phyloP scores from a whole-genome alignment of 2,888 invertebrate genomes.

The Masnerella sp. region DNA sequence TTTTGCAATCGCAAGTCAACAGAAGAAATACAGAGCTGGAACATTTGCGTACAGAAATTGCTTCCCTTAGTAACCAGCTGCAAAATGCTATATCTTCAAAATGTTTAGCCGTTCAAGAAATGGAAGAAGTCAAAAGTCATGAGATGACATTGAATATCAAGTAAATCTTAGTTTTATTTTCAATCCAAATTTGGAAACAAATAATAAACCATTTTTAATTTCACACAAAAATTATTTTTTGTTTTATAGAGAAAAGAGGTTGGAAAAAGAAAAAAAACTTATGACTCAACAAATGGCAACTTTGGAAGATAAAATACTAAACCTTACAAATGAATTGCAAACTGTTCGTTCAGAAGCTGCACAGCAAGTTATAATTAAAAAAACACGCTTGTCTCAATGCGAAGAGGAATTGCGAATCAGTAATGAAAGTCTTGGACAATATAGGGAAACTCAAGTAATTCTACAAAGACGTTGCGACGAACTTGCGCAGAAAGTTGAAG shows the following conservation, averaged over 20 bases:
- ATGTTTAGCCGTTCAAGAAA: constrained; percentile 88
- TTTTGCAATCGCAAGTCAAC: constrained; percentile 84
- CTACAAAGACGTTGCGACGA: constrained; percentile 86
- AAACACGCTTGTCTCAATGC: constrained; percentile 88
- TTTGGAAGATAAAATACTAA: constrained; percentile 87
- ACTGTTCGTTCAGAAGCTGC: constrained; percentile 87
- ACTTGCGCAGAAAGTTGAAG: constrained; percentile 81
- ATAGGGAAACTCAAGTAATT: constrained; percentile 85
- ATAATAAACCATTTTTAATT: too few species aligned
- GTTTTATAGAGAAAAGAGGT: constrained; percentile 83
- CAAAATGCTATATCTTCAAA: constrained; percentile 87
- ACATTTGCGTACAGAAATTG: constrained; percentile 84
- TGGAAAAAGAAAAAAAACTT: constrained; percentile 89
- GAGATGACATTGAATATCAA: constrained; percentile 88
- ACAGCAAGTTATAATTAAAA: constrained; percentile 82
- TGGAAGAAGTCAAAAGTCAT: constrained; percentile 89
- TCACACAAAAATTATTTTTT: too few species aligned
- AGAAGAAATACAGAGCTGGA: constrained; percentile 86
- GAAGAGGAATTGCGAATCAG: constrained; percentile 87
- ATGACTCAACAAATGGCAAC: constrained; percentile 88
- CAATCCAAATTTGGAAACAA: too few species aligned
- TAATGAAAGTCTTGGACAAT: constrained; percentile 83
- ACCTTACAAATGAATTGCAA: constrained; percentile 87
- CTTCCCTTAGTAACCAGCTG: constrained; percentile 85
- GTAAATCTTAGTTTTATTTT: constrained; percentile 61